These are phyloP conservation scores for Odobenus rosmarus DNA, from an alignment of 2,113 vertebrate genomes.

Conservation along the genomic window DNA sequence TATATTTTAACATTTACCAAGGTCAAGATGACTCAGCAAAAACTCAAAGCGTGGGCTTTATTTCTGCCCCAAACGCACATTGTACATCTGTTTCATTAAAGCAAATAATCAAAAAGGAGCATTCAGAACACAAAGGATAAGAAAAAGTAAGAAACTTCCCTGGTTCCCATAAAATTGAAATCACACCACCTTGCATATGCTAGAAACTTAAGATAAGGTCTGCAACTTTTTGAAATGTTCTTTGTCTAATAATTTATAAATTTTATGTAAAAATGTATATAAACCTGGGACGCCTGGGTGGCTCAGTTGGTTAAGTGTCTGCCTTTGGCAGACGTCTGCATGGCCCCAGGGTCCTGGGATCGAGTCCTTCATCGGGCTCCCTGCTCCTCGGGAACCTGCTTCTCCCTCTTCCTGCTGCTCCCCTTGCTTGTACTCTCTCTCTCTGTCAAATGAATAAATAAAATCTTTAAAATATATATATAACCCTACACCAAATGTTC, in stretches of 20 bases:
- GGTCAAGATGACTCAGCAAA: background rate
- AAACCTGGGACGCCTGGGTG: background rate
- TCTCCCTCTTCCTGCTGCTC: too few relatives aligned
- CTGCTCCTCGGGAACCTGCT: too few relatives aligned
- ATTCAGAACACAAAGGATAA: background rate
- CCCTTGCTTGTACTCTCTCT: too few relatives aligned
- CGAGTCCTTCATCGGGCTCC: too few relatives aligned
- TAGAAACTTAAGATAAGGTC: background rate
- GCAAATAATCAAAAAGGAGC: background rate
- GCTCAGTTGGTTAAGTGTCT: too few relatives aligned
- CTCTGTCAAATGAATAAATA: background rate
- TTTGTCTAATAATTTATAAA: background rate
- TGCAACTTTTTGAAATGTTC: background rate
- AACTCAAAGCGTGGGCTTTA: background rate
- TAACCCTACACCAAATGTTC: background rate
- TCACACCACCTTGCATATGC: background rate
- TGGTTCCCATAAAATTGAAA: background rate
- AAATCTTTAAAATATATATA: background rate
- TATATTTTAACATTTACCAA: background rate
- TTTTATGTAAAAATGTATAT: background rate
- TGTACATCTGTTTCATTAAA: background rate
- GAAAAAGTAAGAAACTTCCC: background rate
- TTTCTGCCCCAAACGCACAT: background rate
- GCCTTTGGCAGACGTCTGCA: too few relatives aligned
- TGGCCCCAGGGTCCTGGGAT: too few relatives aligned